These are phyloP conservation scores for Drosophila pegasa DNA, from an alignment of 2,888 invertebrate genomes.

Conservation along the genomic window DNA sequence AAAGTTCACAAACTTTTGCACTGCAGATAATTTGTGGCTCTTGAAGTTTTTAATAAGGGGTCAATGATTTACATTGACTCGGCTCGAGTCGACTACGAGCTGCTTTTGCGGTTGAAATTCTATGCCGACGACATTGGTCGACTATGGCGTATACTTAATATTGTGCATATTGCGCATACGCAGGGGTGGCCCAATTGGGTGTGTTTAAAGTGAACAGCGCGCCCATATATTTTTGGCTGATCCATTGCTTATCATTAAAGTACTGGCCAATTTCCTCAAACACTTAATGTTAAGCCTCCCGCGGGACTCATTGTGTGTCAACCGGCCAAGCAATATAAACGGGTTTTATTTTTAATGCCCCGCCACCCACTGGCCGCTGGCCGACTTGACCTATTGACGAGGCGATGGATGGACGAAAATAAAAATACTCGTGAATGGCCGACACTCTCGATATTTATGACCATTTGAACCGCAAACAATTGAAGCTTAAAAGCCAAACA, in stretches of 20 bases:
- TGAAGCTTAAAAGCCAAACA: conserved; percentile 81
- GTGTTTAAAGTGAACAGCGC: conserved; percentile 5
- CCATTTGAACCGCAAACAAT: conserved; percentile 78
- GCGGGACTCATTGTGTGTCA: conserved; percentile 54
- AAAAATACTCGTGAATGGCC: conserved; percentile 50
- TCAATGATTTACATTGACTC: conserved; percentile 74
- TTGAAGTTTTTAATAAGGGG: conserved; percentile 77
- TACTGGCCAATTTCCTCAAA: conserved; percentile 45
- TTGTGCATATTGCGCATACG: conserved; percentile 8
- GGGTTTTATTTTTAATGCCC: conserved; percentile 28
- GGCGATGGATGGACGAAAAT: conserved; percentile 42
- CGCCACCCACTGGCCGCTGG: conserved; percentile 3
- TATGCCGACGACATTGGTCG: conserved; percentile 17
- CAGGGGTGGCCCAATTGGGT: neutral
- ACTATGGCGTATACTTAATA: conserved; percentile 38
- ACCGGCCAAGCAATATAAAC: conserved; percentile 49
- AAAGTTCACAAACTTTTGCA: conserved; percentile 71
- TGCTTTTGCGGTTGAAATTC: conserved; percentile 30
- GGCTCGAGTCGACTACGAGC: conserved; percentile 37
- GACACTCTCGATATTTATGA: conserved; percentile 71
- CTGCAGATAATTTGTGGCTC: conserved; percentile 74
- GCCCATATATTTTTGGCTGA: conserved; percentile 28
- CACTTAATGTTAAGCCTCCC: conserved; percentile 44
- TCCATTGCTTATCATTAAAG: conserved; percentile 55
- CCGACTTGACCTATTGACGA: conserved; percentile 52